A percentile compares a stretch with the other conserved stretches of the same genome.
phyloP scores from a whole-genome alignment of 2,888 invertebrate genomes.

The Tetranychus piercei region DNA sequence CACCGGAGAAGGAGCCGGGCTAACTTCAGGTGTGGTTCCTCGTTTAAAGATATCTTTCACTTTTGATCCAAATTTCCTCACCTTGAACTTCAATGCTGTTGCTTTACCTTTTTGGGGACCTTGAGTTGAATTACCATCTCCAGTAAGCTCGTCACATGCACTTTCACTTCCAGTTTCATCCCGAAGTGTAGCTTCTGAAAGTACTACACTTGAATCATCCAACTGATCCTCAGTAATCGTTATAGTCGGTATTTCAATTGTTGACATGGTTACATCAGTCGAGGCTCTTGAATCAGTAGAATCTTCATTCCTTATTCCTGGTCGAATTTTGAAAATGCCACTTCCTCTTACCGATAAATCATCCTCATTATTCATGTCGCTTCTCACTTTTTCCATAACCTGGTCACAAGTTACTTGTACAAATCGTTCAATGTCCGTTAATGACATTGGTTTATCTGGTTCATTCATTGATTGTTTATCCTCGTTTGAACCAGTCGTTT shows the following conservation, averaged over 20 bases:
- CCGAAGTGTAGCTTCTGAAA: slow-evolving; percentile 10
- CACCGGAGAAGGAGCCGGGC: background rate
- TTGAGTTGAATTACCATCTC: background rate
- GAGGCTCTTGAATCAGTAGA: slow-evolving; percentile 4
- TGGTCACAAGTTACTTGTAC: background rate
- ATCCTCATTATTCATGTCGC: background rate
- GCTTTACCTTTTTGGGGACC: background rate
- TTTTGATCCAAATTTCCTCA: background rate
- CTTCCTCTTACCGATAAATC: background rate
- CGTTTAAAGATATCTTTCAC: slow-evolving; percentile 4
- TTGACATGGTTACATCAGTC: background rate
- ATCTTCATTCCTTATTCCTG: background rate
- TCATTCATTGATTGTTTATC: background rate
- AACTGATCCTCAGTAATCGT: slow-evolving; percentile 11
- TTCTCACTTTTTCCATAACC: background rate
- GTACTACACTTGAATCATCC: background rate
- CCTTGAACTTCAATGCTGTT: background rate
- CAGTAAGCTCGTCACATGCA: background rate
- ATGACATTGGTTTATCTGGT: background rate
- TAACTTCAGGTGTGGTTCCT: background rate
- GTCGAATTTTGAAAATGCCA: slow-evolving; percentile 4
- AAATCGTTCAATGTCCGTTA: slow-evolving; percentile 2
- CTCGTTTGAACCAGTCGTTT: background rate
- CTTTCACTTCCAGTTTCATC: background rate
- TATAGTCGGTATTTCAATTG: slow-evolving; percentile 9